Evolutionary conservation across 1,140 invertebrate species (phyloP), one percentile per base, ranked within the genome.

Genomic region (Eubasilissa regina): DNA sequence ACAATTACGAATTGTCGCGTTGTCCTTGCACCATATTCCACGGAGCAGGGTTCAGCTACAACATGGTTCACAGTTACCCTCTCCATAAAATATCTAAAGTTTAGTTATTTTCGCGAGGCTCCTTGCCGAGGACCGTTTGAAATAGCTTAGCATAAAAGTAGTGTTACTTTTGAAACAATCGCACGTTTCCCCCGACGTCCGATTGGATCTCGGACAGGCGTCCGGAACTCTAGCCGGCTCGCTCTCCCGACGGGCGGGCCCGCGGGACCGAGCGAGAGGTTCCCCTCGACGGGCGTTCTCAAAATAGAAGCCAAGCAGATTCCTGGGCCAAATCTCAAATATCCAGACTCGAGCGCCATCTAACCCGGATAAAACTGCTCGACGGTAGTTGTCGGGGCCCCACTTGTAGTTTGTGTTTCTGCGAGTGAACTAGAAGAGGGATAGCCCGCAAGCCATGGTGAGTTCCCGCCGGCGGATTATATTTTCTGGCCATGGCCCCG

Each of bases 381-480:
- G 87, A 88, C 89, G 87, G 89, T 88, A 90, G 90, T 88, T 89
- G 88, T 88, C 89, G 86, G 88, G 89, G 90, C 90, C 91, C 91
- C 93, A 94, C 91, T 94, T 92, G 92, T 93, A 91, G 91, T 93
- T 91, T 90, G 90, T 89, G 90, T 92, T 92, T 90, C 91, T 91
- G 91, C 90, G 90, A 90, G 90, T 91, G 87, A 91, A 90, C 91
- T 91, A 88, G 90, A 88, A 90, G 88, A 90, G 89, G 87, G 88
- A 90, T 86, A 87, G 86, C 85, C 87, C 86, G 88, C 86, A 89
- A 88, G 91, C 89, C 89, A 94, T 93, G 92, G 92, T 93, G 88
- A 93, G 92, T 90, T 85, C 86, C 77, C 81, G 80, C 11, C 81
- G 79, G 25, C 25, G 25, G 25, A 35, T 1, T 3, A 6, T 35